phyloP scores from a whole-genome alignment of 2,113 vertebrate genomes.

The Mormyrus iriodes region DNA sequence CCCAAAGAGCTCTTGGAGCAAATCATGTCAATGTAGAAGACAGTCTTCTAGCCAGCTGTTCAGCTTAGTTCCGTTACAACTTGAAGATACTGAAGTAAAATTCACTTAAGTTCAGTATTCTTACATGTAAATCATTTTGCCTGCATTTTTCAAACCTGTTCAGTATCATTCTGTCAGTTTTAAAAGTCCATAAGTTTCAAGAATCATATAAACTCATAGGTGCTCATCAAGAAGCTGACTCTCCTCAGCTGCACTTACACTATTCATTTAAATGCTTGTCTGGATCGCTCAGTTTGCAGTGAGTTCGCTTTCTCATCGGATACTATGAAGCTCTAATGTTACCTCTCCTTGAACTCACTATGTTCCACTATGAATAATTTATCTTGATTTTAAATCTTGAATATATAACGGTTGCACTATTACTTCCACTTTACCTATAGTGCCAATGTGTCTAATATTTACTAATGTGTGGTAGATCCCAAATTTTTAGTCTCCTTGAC shows the following conservation, averaged over 20 bases:
- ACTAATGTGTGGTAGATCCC: not conserved
- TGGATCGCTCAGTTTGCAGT: not conserved
- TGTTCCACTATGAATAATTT: slow-evolving; percentile 65
- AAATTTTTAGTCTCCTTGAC: not conserved
- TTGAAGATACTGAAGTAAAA: not conserved
- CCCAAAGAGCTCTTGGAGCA: not conserved
- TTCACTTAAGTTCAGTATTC: not conserved
- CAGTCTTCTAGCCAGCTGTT: not conserved
- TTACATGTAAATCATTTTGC: not conserved
- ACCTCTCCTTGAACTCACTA: slow-evolving; percentile 38
- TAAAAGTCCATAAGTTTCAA: not conserved
- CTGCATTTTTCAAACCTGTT: not conserved
- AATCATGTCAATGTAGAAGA: not conserved
- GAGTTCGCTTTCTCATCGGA: slow-evolving; percentile 9
- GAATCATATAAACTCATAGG: not conserved
- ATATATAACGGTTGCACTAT: slow-evolving; percentile 17
- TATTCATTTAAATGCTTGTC: slow-evolving; percentile 6
- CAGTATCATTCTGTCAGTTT: not conserved
- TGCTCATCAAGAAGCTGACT: not conserved
- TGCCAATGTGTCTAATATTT: not conserved
- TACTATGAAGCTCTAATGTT: slow-evolving; percentile 35
- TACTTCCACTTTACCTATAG: not conserved
- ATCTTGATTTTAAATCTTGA: slow-evolving; percentile 45
- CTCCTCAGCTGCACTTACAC: not conserved
- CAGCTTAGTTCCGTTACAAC: not conserved